These are phyloP conservation scores for Anhinga anhinga DNA, from an alignment of 2,113 vertebrate species.

Conservation along the genomic window DNA sequence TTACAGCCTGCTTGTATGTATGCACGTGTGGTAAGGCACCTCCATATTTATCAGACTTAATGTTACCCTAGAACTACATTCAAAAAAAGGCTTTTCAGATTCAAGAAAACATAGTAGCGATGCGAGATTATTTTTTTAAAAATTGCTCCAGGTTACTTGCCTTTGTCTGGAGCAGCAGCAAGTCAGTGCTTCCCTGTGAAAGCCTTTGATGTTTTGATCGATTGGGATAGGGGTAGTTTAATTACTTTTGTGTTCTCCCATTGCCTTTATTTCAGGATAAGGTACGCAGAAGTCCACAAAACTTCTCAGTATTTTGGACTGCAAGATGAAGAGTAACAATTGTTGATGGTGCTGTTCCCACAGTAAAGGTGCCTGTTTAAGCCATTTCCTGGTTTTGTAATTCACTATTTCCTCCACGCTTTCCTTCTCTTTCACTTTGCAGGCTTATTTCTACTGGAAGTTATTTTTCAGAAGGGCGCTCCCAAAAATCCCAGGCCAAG, in stretches of 20 bases:
- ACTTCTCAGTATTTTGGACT: not conserved
- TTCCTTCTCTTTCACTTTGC: constrained; percentile 10
- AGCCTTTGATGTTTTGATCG: not conserved
- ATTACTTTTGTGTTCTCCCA: not conserved
- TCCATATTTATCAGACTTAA: not conserved
- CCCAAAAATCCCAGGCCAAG: not conserved
- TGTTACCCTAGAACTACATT: not conserved
- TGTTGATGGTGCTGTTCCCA: constrained; percentile 23
- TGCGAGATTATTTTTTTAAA: not conserved
- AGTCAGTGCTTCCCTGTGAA: not conserved
- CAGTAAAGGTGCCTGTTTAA: constrained; percentile 32
- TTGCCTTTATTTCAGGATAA: not conserved
- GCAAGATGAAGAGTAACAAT: not conserved
- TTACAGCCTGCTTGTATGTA: not conserved
- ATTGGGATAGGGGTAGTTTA: not conserved
- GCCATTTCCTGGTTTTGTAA: constrained; percentile 57
- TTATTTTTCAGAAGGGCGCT: constrained; percentile 11
- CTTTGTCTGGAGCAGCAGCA: not conserved
- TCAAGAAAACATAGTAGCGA: not conserved
- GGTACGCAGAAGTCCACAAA: not conserved
- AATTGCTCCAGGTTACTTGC: not conserved
- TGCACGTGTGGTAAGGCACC: not conserved
- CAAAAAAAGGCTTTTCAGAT: not conserved
- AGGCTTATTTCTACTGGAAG: not conserved
- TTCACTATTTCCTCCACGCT: constrained; percentile 38